Evolutionary conservation across 2,888 invertebrate species (phyloP), one percentile per base, ranked within the genome.

Genomic region (Limnephilus auricula): DNA sequence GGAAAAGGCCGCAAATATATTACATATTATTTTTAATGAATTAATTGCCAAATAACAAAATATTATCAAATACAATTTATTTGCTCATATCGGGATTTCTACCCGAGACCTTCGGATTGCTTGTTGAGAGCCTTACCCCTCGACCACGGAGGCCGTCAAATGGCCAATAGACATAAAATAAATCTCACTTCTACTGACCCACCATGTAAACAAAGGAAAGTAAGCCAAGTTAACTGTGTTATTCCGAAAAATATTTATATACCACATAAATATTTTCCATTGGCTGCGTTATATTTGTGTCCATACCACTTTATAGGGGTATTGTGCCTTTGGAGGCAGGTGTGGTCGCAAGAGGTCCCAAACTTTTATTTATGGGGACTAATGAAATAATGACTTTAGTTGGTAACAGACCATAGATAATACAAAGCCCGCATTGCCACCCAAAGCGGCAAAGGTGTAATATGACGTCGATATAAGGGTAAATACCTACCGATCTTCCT

Each of bases 321-420:
- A 65, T 65, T 65, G 2, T n/a, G 65, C 65, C 9, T 10, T 89
- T 79, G 25, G 37, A 30, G 89, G 89, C 89, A 89, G 89, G 89
- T 89, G 89, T 89, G 50, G 30, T 79, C 40, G 34, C 79, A 89
- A 89, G n/a, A n/a, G 31, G 87, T 90, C 79, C 85, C 85, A 79
- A 40, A 79, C 78, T 90, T 89, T 91, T 91, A 92, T 92, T 92
- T 91, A 91, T 91, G 91, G 86, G 80, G 89, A 79, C 88, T 92
- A 92, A 92, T 92, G 92, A 92, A 92, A 91, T 91, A 92, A 92
- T 88, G 82, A 40, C 45, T 82, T 88, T 78, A 78, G 90, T 31
- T 80, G 80, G 80, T 34, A 31, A 32, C 79, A 40, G 45, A 32
- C 37, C 89, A 89, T 89, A 87, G 50, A 40, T 88, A 78, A 86